Evolutionary conservation across 2,113 vertebrate species (phyloP), one percentile per base, ranked within the genome.

Genomic region (Chascanopsetta lugubris): DNA sequence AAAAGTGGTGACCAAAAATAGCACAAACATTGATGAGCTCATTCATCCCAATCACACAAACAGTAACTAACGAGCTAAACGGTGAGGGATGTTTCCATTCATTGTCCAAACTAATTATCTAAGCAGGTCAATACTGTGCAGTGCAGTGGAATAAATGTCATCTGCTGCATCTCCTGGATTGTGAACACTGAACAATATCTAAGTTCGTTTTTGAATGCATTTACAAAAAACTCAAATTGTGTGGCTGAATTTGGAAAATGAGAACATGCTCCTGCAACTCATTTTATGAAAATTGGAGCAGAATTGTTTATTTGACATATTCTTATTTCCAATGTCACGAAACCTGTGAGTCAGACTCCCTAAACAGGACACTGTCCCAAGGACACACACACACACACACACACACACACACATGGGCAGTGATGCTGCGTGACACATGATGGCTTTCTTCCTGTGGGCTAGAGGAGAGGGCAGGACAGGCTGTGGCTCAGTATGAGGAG

Each of bases 41-140:
- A 38, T 24, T 43, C 45, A 40, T 24, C 22, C 45, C 22, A 8
- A 15, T 43, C 42, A 53, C 24, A 58, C 47, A 57, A 4, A 45
- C n/a, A 20, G n/a, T 25, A 40, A 36, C 27, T 20, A 50, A 56
- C 63, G 25, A 45, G 46, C 55, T 75, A 48, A 49, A 45, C 36
- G 24, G 26, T 13, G 13, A 38, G 50, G 17, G 17, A 32, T 46
- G 36, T 51, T 63, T 69, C 40, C 66, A 54, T 32, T 25, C 47
- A n/a, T 60, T 30, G 22, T 32, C 48, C 25, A 55, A 32, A 49
- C 13, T 8, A 42, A 61, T 70, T 54, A 70, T 60, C 48, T 8
- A 42, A 6, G 24, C 13, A 32, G 27, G 13, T 54, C 66, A 55
- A 65, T 42, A 59, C 26, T 21, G 22, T 29, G n/a, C n/a, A 50